Evolutionary conservation across 1,140 invertebrate species (phyloP).

Genomic region (Drosophila repleta): DNA sequence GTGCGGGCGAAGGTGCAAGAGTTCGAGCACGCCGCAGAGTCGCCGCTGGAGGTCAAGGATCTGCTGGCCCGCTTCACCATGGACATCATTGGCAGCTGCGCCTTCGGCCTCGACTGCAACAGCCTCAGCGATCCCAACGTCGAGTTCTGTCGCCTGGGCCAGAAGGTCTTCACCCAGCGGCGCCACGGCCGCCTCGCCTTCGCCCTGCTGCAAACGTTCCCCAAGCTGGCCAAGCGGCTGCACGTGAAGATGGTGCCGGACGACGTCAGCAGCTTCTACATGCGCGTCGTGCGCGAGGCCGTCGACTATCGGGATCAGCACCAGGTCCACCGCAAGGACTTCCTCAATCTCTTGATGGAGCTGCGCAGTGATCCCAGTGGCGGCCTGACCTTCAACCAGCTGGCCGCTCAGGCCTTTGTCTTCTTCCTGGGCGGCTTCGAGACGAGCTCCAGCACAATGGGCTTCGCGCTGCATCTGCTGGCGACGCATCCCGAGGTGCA

Average conservation of each 20-base stretch:
- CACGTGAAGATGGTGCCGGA: constrained; percentile 73
- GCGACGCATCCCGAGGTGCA: constrained; percentile 84
- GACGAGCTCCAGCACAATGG: constrained; percentile 84
- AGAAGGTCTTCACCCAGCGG: constrained; percentile 51
- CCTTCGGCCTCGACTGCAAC: constrained; percentile 86
- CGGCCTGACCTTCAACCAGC: constrained; percentile 58
- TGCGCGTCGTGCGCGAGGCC: constrained; percentile 82
- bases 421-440: constrained; percentile 88
- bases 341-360: constrained; percentile 84
- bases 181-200: constrained; percentile 43
- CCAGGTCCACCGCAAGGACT: constrained; percentile 84
- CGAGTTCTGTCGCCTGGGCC: constrained; percentile 84
- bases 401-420: constrained; percentile 85
- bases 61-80: constrained; percentile 85
- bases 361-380: constrained; percentile 54
- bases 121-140: constrained; percentile 85
- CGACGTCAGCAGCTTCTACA: constrained; percentile 84
- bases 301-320: constrained; percentile 84
- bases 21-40: neutral
- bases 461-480: constrained; percentile 84
- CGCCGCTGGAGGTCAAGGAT: constrained; percentile 75
- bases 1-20: constrained; percentile 47
- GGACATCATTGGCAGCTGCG: constrained; percentile 86
- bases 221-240: constrained; percentile 41
- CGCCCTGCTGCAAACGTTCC: constrained; percentile 51